Conservation (phyloP, 2,888 invertebrate species). For the Rhimphoctona megacephalus region DNA sequence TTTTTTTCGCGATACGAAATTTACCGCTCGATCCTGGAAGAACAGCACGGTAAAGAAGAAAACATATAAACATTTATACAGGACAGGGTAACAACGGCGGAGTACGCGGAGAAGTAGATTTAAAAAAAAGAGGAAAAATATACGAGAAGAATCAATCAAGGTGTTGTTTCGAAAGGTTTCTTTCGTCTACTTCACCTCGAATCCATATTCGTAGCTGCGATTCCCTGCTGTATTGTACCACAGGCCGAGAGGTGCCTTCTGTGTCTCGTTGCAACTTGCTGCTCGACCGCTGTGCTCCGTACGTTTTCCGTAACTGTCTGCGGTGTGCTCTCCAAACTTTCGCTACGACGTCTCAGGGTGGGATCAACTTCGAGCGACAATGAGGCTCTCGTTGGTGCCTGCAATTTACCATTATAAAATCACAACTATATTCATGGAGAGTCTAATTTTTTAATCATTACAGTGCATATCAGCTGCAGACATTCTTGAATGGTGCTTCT, state of each 20-base stretch:
- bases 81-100: not conserved
- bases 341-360: conserved; percentile 85
- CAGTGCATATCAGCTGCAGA: no score
- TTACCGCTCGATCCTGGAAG: conserved; percentile 63
- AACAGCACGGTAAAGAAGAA: conserved; percentile 53
- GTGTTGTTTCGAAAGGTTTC: not conserved
- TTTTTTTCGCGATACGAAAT: conserved; percentile 26
- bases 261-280: conserved; percentile 84
- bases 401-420: conserved; percentile 59
- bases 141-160: not conserved
- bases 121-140: not conserved
- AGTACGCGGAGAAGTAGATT: not conserved
- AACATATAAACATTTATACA: conserved; percentile 15
- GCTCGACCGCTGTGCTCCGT: conserved; percentile 84
- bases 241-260: conserved; percentile 87
- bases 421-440: not conserved
- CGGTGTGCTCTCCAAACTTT: conserved; percentile 88
- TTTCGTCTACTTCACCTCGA: conserved; percentile 78
- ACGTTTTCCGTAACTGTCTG: conserved; percentile 83
- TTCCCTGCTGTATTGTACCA: conserved; percentile 82
- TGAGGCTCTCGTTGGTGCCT: conserved; percentile 88
- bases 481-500: no score
- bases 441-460: not conserved
- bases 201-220: conserved; percentile 80
- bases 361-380: conserved; percentile 88